Evolutionary conservation across 2,888 invertebrate species (phyloP).

Genomic region (Opisthograptis luteolata): DNA sequence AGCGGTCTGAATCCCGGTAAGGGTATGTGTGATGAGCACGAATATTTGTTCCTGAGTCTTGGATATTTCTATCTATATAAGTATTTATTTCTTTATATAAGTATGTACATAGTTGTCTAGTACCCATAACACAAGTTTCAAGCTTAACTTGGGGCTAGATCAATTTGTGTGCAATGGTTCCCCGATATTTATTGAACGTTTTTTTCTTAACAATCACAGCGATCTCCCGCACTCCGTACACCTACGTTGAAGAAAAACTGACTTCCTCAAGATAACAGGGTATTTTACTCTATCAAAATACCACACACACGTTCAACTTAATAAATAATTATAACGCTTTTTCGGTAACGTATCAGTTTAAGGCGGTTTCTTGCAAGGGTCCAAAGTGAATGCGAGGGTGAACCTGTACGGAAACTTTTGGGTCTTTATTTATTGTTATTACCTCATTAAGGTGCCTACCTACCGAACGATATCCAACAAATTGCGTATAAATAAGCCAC

Average conservation of each 20-base stretch:
- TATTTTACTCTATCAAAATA: slow-evolving; percentile 31
- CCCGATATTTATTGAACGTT: too few relatives aligned
- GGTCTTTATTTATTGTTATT: slow-evolving; percentile 85
- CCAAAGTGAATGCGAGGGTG: slow-evolving; percentile 62
- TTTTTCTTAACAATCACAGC: too few relatives aligned
- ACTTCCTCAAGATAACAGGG: neutral
- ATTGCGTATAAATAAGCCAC: slow-evolving; percentile 81
- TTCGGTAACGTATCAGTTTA: slow-evolving; percentile 70
- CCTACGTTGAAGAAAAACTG: neutral
- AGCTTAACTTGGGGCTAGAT: too few relatives aligned
- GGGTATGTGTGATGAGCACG: too few relatives aligned
- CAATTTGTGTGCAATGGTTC: too few relatives aligned
- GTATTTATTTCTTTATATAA: too few relatives aligned
- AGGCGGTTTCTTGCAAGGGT: slow-evolving; percentile 76
- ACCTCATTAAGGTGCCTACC: slow-evolving; percentile 82
- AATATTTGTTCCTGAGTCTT: too few relatives aligned
- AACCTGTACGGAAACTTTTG: slow-evolving; percentile 80
- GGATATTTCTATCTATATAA: too few relatives aligned
- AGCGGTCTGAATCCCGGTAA: too few relatives aligned
- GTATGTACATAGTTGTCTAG: too few relatives aligned
- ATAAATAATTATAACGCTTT: slow-evolving; percentile 66
- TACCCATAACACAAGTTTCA: too few relatives aligned
- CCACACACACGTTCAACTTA: slow-evolving; percentile 42
- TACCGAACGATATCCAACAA: slow-evolving; percentile 81
- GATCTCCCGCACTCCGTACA: neutral